Evolutionary conservation across 2,888 invertebrate genomes (phyloP).

Genomic region (Eledone cirrhosa): DNA sequence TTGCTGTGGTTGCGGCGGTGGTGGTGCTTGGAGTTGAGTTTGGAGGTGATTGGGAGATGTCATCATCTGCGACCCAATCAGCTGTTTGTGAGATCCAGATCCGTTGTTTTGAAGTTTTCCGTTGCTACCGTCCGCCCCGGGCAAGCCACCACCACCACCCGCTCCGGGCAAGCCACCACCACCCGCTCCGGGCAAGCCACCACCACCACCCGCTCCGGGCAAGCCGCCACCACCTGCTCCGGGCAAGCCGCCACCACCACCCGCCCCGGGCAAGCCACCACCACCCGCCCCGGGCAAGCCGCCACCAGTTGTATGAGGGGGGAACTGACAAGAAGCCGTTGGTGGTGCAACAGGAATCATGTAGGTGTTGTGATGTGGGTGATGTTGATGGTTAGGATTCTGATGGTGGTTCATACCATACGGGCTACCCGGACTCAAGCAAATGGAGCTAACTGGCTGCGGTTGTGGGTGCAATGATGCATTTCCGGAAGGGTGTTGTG

Average conservation of each 20-base stretch:
- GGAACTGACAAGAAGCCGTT: background rate
- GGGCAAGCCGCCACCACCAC: background rate
- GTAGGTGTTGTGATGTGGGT: conserved; percentile 12
- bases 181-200: too few relatives aligned
- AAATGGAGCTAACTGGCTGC: conserved; percentile 1
- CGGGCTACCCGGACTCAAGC: background rate
- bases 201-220: too few relatives aligned
- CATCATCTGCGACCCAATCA: background rate
- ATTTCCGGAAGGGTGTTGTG: background rate
- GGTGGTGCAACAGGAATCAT: background rate
- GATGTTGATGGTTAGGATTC: conserved; percentile 16
- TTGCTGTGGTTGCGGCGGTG: background rate
- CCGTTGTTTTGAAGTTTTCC: background rate
- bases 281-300: background rate
- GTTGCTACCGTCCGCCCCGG: too few relatives aligned
- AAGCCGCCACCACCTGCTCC: too few relatives aligned
- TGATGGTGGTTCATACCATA: background rate
- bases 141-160: too few relatives aligned
- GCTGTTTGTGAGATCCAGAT: background rate
- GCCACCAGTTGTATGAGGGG: background rate
- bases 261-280: background rate
- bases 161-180: background rate
- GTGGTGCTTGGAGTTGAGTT: background rate
- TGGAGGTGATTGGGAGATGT: background rate
- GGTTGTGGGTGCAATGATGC: conserved; percentile 9